Evolutionary conservation across 2,888 invertebrate genomes (phyloP).

Genomic region (Carterocephalus palaemon): DNA sequence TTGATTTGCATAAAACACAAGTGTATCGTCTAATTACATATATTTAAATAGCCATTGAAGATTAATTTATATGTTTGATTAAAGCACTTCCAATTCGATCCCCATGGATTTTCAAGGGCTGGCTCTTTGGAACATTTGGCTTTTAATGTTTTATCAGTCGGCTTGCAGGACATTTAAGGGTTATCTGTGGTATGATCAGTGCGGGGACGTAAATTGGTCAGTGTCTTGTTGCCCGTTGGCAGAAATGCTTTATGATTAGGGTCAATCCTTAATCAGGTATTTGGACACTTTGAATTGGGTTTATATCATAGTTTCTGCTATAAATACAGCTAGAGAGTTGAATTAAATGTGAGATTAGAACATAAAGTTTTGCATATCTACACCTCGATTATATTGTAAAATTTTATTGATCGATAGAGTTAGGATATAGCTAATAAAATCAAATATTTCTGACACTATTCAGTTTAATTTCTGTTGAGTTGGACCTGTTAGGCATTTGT

Average conservation of each 20-base stretch:
- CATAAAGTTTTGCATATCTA: no score
- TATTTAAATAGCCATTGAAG: slow-evolving; percentile 1
- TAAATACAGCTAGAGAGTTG: no score
- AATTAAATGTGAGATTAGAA: no score
- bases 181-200: slow-evolving; percentile 67
- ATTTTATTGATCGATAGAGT: no score
- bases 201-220: slow-evolving; percentile 54
- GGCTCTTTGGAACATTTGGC: slow-evolving; percentile 54
- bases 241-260: slow-evolving; percentile 70
- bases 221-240: slow-evolving; percentile 62
- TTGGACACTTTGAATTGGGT: slow-evolving; percentile 32
- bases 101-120: slow-evolving; percentile 42
- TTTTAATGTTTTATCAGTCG: slow-evolving; percentile 63
- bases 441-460: no score
- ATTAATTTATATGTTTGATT: slow-evolving; percentile 11
- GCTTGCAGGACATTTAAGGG: slow-evolving; percentile 59
- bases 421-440: no score
- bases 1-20: no score
- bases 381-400: no score
- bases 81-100: slow-evolving; percentile 28
- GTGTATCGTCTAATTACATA: slow-evolving; percentile 1
- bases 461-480: no score
- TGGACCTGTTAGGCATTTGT: no score
- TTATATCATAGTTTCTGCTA: slow-evolving; percentile 1
- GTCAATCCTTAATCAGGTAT: slow-evolving; percentile 63